Evolutionary conservation across 2,888 invertebrate species (phyloP), one percentile per base, ranked within the genome.

Genomic region (Charanyca ferruginea): DNA sequence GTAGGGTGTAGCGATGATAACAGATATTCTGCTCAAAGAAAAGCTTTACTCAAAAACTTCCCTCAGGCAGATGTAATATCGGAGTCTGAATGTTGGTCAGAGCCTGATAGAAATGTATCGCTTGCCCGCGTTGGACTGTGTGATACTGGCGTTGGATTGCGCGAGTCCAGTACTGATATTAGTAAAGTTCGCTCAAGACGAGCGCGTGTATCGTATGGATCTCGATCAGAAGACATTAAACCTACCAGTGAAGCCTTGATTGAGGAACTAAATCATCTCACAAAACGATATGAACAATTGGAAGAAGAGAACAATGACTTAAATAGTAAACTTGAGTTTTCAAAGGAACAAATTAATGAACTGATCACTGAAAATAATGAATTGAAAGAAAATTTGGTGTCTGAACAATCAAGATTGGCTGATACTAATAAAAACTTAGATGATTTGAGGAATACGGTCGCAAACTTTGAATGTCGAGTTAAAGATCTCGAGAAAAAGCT

Each of bases 1-100:
- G 75, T 90, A 16, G 70, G 83, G 16, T 93, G 94, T 68, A 85
- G 85, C 65, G 92, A 92, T 45, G 92, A 93, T 45, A 83, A 86
- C 53, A 87, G 84, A 75, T 82, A 79, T 66, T 88, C 87, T 0
- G 74, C 79, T 9, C 75, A 77, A 47, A 86, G 80, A 60, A 92
- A 86, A 77, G 74, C 85, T 32, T 61, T 81, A 35, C 57, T 85
- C 7, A 89, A 87, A 79, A 83, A 86, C 66, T 86, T 89, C 52
- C 91, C 93, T 35, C 91, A 90, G 82, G 91, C 91, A 5, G 95
- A 95, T 78, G 61, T 89, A 18, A 89, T 92, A 66, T 95, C 95
- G 0, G 98, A 98, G 86, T 98, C 98, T 0, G 98, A 98, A 87
- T 97, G 97, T 38, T 98, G 98, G 97, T 98, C 98, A 0, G 98